Evolutionary conservation across 2,888 invertebrate genomes (phyloP), one percentile per base, ranked within the genome.

Genomic region (Taphrorychus bicolor): DNA sequence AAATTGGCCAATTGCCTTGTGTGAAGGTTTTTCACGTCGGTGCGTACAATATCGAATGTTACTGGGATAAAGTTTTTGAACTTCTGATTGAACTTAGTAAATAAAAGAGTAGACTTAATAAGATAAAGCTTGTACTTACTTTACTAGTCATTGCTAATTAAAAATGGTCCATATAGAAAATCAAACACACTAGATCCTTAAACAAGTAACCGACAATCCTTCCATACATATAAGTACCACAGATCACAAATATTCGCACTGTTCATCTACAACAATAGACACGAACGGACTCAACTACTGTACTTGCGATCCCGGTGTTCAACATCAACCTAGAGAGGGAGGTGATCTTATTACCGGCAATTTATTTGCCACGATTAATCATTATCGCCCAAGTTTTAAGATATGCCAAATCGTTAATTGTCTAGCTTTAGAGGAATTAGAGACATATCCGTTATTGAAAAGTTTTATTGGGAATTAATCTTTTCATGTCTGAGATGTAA

Each of bases 361-460:
- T 45, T 45, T 45, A 45, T 45, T 45, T 45, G 45, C 2, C 14
- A 45, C 45, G 45, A 45, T 45, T 45, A 45, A 45, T 45, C 14
- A 45, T 5, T 45, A 45, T 45, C 16, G 45, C 45, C 14, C 17
- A 45, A 45, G 45, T 45, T 17, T 7, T 45, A 17, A 17, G 45
- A 45, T 45, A 45, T 45, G 45, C 14, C 45, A 16, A 45, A 32
- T 32, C 32, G 45, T 17, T 45, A 45, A 45, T 45, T 45, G 14
- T 14, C 14, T 11, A 5, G 3, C 14, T 11, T 45, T 16, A 45
- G 14, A 5, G 2, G 45, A 16, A 45, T 45, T 14, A 45, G 9
- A 45, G 14, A 45, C 7, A 32, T 45, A 45, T 5, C 7, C 45
- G 7, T 45, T 45, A 7, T 16, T 7, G 11, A 1, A 45, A 45